phyloP scores from a whole-genome alignment of 2,797 vertebrate genomes.

The Aselliscus stoliczkanus region DNA sequence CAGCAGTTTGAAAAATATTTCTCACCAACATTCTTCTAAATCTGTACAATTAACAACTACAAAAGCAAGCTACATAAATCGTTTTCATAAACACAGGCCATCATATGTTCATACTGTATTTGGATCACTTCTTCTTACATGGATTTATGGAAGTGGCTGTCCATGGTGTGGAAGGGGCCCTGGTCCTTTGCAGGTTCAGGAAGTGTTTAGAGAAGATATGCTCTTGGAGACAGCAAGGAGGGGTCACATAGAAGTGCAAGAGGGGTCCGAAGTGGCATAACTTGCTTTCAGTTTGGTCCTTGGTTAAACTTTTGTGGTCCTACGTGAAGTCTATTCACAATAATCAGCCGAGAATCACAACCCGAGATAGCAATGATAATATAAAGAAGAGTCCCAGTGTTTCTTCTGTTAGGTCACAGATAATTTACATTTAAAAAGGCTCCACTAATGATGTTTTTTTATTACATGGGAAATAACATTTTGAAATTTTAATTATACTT shows the following conservation, averaged over 20 bases:
- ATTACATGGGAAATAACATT: background rate
- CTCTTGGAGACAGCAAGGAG: background rate
- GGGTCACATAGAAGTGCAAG: background rate
- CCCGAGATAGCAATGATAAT: background rate
- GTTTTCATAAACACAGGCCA: background rate
- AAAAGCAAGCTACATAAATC: background rate
- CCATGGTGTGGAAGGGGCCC: background rate
- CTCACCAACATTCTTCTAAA: background rate
- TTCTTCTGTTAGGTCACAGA: background rate
- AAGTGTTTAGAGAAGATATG: background rate
- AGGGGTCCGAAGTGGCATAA: background rate
- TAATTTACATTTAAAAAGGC: background rate
- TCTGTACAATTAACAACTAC: background rate
- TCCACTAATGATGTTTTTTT: background rate
- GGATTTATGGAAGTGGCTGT: background rate
- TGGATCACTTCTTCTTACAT: background rate
- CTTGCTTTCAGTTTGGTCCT: background rate
- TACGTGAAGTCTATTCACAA: rapidly evolving
- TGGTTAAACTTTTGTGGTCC: background rate
- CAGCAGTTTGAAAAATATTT: background rate
- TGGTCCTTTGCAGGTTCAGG: background rate
- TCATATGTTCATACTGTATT: background rate
- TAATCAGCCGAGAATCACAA: background rate
- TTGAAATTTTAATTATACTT: background rate
- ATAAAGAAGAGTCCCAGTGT: background rate